Evolutionary conservation across 2,113 vertebrate species (phyloP).

Genomic region (Talpa occidentalis): DNA sequence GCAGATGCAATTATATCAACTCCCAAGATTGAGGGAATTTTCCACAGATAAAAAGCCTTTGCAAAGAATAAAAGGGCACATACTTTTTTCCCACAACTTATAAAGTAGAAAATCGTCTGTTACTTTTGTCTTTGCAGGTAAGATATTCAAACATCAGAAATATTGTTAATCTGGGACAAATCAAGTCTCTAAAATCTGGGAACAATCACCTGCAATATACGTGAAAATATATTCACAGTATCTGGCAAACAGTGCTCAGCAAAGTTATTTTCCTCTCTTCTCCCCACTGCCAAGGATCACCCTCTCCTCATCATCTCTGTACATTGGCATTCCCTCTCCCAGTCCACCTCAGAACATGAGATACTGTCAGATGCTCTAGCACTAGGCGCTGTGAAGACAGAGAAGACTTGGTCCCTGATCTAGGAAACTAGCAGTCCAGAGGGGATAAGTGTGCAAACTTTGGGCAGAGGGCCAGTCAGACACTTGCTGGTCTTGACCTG

Average conservation of each 20-base stretch:
- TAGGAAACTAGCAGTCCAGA: background rate
- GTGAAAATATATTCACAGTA: background rate
- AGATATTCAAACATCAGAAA: background rate
- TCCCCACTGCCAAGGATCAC: background rate
- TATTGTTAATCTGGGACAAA: background rate
- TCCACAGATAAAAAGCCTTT: background rate
- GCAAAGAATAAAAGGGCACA: conserved; percentile 9
- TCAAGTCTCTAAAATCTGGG: conserved; percentile 18
- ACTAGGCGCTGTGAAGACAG: background rate
- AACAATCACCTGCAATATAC: background rate
- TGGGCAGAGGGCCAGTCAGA: background rate
- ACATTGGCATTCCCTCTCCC: background rate
- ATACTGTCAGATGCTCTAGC: background rate
- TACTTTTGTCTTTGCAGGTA: conserved; percentile 49
- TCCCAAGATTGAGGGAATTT: conserved; percentile 24
- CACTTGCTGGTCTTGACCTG: background rate
- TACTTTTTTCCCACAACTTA: background rate
- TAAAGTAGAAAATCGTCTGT: background rate
- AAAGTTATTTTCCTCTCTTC: background rate
- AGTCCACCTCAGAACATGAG: background rate
- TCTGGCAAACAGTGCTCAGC: background rate
- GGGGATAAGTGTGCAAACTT: background rate
- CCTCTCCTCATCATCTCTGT: background rate
- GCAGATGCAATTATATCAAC: conserved; percentile 40
- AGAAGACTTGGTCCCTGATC: background rate